Evolutionary conservation across 1,140 invertebrate genomes (phyloP), one percentile per base, ranked within the genome.

Genomic region (Heliconius himera): DNA sequence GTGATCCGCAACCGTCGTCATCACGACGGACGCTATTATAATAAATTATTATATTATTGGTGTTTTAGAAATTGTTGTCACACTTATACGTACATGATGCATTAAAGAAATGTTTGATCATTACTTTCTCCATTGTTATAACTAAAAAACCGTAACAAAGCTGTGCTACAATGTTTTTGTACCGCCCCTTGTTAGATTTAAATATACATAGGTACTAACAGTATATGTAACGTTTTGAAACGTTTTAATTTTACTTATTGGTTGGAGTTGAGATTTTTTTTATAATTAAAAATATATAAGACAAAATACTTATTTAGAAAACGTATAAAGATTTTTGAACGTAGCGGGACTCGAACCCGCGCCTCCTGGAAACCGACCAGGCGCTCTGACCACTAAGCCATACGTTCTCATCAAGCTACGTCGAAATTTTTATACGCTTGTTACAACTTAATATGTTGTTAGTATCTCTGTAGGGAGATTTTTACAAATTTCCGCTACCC

Each of bases 121-220:
- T 29, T 76, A 70, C 84, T 85, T 84, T 84, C 82, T 82, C 84
- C 80, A 85, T 85, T 85, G 84, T 77, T 77, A 54, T 29, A 49
- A 51, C 46, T 77, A 71, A 72, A 77, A 54, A 70, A 72, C 66
- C 41, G 76, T 77, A 72, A 26, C 70, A 71, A 60, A 29, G 54
- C 18, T 49, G 75, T 56, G 18, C 41, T 8, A 72, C 70, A 72
- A 38, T 18, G 33, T 72, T 72, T 22, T 72, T 66, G 60, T 66
- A 66, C 22, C 60, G 60, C 60, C 60, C 13, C 60, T 66, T 66
- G 60, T 66, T 29, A 66, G 11, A 29, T 66, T 66, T 29, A 66
- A 66, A 60, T 60, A 22, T 26, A 54, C 41, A 20, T 54, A 54
- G 0, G 16, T 8, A 60, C 54, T n/a, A 22, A 60, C 60, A 66